Conservation (phyloP, 2,888 invertebrate species). For the Cryptosula pallasiana region DNA sequence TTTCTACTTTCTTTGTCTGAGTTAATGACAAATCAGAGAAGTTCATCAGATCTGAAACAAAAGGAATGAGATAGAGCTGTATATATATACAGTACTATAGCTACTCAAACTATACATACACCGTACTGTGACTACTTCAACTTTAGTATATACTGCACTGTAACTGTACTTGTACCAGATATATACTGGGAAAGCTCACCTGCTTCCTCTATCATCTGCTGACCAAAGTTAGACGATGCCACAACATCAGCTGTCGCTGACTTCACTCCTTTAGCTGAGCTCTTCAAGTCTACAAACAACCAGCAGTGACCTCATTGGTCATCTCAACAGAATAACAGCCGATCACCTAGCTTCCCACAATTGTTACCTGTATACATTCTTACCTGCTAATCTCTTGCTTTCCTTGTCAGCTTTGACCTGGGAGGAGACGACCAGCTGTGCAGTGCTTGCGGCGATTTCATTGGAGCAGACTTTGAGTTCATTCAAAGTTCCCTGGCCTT, state of each 20-base stretch:
- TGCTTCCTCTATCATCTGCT: slow-evolving; percentile 76
- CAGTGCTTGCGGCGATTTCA: slow-evolving; percentile 90
- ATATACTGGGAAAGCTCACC: slow-evolving; percentile 60
- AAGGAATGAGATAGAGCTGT: no score
- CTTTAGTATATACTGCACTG: no score
- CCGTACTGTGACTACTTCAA: no score
- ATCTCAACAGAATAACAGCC: no score
- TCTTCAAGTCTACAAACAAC: slow-evolving; percentile 66
- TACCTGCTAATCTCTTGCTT: slow-evolving; percentile 65
- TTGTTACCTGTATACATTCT: no score
- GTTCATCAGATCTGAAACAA: slow-evolving; percentile 73
- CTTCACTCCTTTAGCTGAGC: slow-evolving; percentile 82
- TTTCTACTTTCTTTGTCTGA: slow-evolving; percentile 89
- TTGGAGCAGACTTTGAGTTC: slow-evolving; percentile 93
- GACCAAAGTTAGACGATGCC: slow-evolving; percentile 85
- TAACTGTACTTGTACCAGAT: no score
- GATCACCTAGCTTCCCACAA: no score
- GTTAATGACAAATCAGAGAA: slow-evolving; percentile 82
- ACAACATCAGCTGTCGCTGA: slow-evolving; percentile 86
- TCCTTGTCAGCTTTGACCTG: slow-evolving; percentile 84
- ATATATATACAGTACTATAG: no score
- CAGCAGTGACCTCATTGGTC: no score
- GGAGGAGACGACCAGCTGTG: slow-evolving; percentile 93
- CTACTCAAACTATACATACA: no score
- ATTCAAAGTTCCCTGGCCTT: slow-evolving; percentile 75